Evolutionary conservation across 1,140 invertebrate genomes (phyloP).

Genomic region (Agrypnia vestita): DNA sequence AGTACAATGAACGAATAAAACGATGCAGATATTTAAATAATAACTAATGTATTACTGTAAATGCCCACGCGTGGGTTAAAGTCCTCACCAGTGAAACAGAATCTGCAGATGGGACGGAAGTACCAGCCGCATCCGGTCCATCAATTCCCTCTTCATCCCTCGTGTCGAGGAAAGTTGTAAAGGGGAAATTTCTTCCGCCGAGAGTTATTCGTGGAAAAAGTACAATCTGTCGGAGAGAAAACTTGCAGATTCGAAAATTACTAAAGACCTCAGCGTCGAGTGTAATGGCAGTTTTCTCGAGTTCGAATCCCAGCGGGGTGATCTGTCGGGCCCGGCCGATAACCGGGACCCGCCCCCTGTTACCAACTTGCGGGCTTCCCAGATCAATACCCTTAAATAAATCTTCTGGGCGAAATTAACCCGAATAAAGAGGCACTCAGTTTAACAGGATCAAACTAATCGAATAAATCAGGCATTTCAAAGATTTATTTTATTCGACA

Average conservation of each 20-base stretch:
- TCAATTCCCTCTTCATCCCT: conserved; percentile 16
- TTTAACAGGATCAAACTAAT: too few relatives aligned
- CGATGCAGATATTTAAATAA: too few relatives aligned
- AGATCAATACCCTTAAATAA: conserved; percentile 44
- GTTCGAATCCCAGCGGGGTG: conserved; percentile 59
- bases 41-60: too few relatives aligned
- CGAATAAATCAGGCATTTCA: too few relatives aligned
- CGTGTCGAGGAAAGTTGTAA: conserved; percentile 24
- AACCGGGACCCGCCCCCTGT: conserved; percentile 12
- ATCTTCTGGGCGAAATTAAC: background rate
- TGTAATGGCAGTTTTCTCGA: conserved; percentile 60
- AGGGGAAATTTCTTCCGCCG: background rate
- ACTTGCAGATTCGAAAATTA: conserved; percentile 61
- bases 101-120: too few relatives aligned
- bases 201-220: conserved; percentile 48
- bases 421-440: background rate
- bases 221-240: conserved; percentile 36
- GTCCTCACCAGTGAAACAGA: too few relatives aligned
- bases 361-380: conserved; percentile 31
- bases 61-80: too few relatives aligned
- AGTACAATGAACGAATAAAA: too few relatives aligned
- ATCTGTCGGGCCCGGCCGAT: conserved; percentile 55
- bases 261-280: conserved; percentile 57
- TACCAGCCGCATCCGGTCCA: background rate
- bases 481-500: too few relatives aligned